Conservation (phyloP, 2,113 vertebrate genomes). For the Oreocharis arfaki region DNA sequence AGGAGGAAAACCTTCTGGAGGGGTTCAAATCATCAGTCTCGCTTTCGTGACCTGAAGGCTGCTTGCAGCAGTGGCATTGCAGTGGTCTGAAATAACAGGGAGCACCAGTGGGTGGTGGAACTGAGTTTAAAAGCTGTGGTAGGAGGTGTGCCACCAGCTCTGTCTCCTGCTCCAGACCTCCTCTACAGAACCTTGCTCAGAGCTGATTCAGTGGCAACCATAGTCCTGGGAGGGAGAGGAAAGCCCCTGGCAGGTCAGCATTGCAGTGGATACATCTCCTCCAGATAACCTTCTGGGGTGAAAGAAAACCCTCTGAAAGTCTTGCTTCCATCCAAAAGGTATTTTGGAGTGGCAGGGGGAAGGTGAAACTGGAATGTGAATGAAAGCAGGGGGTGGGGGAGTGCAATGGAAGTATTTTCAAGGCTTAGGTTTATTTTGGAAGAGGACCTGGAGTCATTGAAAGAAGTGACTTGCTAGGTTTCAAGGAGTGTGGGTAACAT, state of each 20-base stretch:
- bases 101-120: not conserved
- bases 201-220: not conserved
- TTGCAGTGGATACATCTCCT: not conserved
- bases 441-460: not conserved
- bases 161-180: not conserved
- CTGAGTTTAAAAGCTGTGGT: not conserved
- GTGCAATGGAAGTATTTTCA: not conserved
- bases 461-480: not conserved
- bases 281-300: not conserved
- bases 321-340: not conserved
- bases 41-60: not conserved
- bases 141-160: rapidly evolving
- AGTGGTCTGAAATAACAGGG: not conserved
- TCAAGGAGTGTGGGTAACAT: not conserved
- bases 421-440: not conserved
- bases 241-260: not conserved
- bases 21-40: not conserved
- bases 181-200: not conserved
- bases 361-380: not conserved
- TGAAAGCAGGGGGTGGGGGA: not conserved
- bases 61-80: not conserved
- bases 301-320: not conserved
- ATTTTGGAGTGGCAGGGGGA: not conserved
- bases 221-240: not conserved
- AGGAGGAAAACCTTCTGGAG: not conserved